Conservation (phyloP, 2,888 invertebrate species). For the Leptinotarsa peninsularis region DNA sequence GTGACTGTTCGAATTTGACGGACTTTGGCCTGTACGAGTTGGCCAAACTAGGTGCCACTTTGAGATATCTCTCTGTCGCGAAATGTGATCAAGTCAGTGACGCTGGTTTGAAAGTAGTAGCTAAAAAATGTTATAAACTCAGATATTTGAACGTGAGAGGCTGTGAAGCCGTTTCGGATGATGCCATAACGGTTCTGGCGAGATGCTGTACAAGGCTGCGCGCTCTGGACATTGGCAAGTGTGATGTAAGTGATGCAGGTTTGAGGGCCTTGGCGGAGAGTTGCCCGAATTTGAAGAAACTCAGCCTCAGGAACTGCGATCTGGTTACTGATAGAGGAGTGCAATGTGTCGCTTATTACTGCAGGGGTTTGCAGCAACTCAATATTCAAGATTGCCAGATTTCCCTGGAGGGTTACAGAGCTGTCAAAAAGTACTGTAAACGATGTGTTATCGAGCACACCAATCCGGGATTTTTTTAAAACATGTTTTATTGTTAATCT, state of each 20-base stretch:
- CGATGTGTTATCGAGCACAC: conserved; percentile 95
- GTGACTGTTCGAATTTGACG: conserved; percentile 89
- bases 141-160: conserved; percentile 92
- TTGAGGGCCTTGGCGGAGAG: conserved; percentile 87
- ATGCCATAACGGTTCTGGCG: conserved; percentile 87
- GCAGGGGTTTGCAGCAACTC: conserved; percentile 88
- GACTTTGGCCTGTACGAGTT: conserved; percentile 92
- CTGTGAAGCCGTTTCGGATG: conserved; percentile 94
- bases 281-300: conserved; percentile 90
- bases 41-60: conserved; percentile 87
- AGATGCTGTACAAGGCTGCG: conserved; percentile 86
- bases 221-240: conserved; percentile 92
- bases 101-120: conserved; percentile 88
- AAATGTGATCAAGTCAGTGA: conserved; percentile 94
- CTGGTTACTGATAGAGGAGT: conserved; percentile 90
- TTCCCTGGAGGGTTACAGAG: conserved; percentile 88
- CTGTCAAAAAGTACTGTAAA: conserved; percentile 92
- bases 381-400: conserved; percentile 95
- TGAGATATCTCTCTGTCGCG: conserved; percentile 92
- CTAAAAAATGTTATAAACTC: conserved; percentile 88
- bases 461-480: conserved; percentile 90
- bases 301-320: conserved; percentile 91
- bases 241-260: conserved; percentile 92
- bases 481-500: conserved; percentile 46
- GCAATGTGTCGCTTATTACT: conserved; percentile 89